Base-by-base conservation (phyloP, 2,113 vertebrate genomes). In the Rhea americana region DNA sequence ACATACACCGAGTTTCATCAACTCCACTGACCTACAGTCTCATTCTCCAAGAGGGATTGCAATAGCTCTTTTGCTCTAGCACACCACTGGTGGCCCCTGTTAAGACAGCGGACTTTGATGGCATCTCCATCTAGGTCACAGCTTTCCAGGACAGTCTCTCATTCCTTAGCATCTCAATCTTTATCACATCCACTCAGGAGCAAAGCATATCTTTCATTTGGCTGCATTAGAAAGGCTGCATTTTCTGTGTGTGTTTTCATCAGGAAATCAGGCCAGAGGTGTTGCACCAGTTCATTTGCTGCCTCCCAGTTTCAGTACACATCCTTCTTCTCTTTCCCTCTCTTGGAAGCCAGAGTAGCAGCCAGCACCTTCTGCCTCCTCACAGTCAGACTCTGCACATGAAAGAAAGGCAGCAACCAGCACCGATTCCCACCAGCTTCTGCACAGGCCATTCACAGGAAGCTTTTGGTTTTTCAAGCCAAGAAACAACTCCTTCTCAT, bases 11-110 rank as follows among this genome's bases (percentile, higher is more conserved):
- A 51, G 21, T 47, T 53, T 45, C 68, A 75, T 7, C 56, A 30
- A 68, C n/a, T 62, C 48, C 0, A 1, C n/a, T 59, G 37, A 66
- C 15, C 79, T 48, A n/a, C 0, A 0, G 19, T 41, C 45, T 66
- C 50, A 30, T 59, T 20, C 28, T 77, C 58, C 35, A 24, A 18
- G 51, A 43, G 25, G 20, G 25, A 62, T 3, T n/a, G 48, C 25
- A 78, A 1, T 32, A 53, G 35, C 28, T 45, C 53, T 32, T 73
- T 41, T 47, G 45, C 28, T 10, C 47, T 53, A 83, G 28, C 24
- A 48, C 13, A 32, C 48, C 5, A 7, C 24, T 55, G 13, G 45
- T 1, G 1, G 41, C 35, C 62, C 47, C 30, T 3, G 5, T 11
- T 19, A 20, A 61, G 11, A 58, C 8, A 30, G 32, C 28, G n/a